phyloP scores from a whole-genome alignment of 2,113 vertebrate species.

The Ancistrus triradiatus region DNA sequence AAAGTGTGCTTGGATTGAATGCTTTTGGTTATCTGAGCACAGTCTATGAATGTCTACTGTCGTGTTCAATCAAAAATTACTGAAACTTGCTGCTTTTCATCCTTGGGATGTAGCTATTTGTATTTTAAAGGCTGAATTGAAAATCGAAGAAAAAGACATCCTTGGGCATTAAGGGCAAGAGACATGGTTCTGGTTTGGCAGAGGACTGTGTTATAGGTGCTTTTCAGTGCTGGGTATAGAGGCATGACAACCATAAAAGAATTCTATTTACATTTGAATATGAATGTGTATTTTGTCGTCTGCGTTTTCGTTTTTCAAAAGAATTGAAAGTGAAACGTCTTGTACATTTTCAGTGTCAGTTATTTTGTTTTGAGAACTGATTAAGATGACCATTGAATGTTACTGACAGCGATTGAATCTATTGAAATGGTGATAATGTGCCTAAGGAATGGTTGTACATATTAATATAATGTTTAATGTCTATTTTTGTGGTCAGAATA shows the following conservation, averaged over 20 bases:
- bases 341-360: too few species aligned
- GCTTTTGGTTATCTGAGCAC: too few species aligned
- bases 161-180: too few species aligned
- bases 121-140: too few species aligned
- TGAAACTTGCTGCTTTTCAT: slow-evolving; percentile 15
- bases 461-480: slow-evolving; percentile 52
- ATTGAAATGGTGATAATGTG: slow-evolving; percentile 29
- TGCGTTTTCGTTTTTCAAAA: slow-evolving; percentile 48
- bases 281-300: slow-evolving; percentile 45
- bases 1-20: too few species aligned
- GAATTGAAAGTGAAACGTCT: slow-evolving; percentile 51
- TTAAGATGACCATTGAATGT: slow-evolving; percentile 48
- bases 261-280: slow-evolving; percentile 35
- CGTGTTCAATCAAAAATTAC: too few species aligned
- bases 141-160: too few species aligned
- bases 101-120: neutral
- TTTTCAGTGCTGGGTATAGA: neutral
- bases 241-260: slow-evolving; percentile 2
- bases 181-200: too few species aligned
- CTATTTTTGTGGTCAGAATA: slow-evolving; percentile 68
- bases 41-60: too few species aligned
- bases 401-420: slow-evolving; percentile 26
- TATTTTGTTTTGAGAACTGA: slow-evolving; percentile 21
- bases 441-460: slow-evolving; percentile 37
- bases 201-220: slow-evolving; percentile 11